Percentiles rank a stretch among this genome's conserved stretches.
These are phyloP conservation scores for Saguinus imperator DNA, from an alignment of 2,113 vertebrate species.

Conservation along the genomic window DNA sequence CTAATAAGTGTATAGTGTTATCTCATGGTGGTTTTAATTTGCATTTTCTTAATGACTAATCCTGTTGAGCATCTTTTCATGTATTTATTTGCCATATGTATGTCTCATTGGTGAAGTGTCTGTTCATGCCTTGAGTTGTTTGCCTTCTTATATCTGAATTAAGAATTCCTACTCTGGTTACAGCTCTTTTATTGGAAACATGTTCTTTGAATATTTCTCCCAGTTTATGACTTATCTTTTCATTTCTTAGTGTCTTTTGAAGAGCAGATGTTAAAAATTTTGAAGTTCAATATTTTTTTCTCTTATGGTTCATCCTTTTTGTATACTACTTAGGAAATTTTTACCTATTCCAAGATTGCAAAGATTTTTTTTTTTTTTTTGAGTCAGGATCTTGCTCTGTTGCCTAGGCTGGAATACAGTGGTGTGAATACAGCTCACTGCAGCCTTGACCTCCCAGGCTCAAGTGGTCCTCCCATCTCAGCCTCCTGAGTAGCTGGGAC, in stretches of 20 bases:
- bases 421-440: too few relatives aligned
- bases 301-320: not conserved
- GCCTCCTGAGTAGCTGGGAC: too few relatives aligned
- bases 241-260: constrained; percentile 32
- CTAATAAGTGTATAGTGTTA: not conserved
- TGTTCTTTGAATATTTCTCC: not conserved
- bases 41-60: not conserved
- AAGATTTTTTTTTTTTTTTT: constrained; percentile 6
- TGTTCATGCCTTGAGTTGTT: not conserved
- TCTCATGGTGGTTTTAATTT: constrained; percentile 8
- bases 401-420: too few relatives aligned
- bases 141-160: not conserved
- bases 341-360: not conserved
- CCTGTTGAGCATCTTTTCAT: not conserved
- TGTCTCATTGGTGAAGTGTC: not conserved
- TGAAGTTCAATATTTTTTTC: not conserved
- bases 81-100: constrained; percentile 7
- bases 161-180: not conserved
- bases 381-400: too few relatives aligned
- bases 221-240: constrained; percentile 13
- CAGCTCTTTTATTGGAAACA: constrained; percentile 9
- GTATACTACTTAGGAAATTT: not conserved
- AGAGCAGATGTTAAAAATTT: constrained; percentile 25
- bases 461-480: too few relatives aligned
- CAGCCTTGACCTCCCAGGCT: too few relatives aligned